A percentile compares a stretch with the other conserved stretches of the same genome.
Evolutionary conservation across 2,797 vertebrate genomes (phyloP).

Genomic region (Periparus ater): DNA sequence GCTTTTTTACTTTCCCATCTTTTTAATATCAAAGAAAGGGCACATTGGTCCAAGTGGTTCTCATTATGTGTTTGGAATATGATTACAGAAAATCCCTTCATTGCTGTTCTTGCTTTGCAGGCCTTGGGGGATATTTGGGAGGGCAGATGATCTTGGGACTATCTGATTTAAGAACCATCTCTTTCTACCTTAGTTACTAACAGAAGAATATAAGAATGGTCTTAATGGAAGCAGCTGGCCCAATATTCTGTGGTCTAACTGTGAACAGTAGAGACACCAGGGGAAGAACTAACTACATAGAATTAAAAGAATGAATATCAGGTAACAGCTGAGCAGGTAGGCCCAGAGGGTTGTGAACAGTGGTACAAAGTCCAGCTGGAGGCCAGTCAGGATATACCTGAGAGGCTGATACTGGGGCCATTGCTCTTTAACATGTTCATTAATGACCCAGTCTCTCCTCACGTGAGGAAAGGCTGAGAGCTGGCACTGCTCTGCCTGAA

Average conservation of each 20-base stretch:
- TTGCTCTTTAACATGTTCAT: fast-evolving
- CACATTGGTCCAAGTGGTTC: not conserved
- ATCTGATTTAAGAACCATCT: not conserved
- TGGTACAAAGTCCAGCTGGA: not conserved
- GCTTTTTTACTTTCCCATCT: not conserved
- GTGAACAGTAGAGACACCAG: not conserved
- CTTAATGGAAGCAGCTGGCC: not conserved
- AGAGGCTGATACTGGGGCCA: not conserved
- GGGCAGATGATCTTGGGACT: not conserved
- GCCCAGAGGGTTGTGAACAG: not conserved
- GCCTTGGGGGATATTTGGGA: not conserved
- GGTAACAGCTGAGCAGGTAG: not conserved
- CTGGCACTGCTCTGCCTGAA: not conserved
- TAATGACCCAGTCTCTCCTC: not conserved
- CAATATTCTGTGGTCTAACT: not conserved
- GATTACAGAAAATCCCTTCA: not conserved
- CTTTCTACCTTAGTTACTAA: not conserved
- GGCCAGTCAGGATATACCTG: not conserved
- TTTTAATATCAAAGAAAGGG: not conserved
- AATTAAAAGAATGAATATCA: not conserved
- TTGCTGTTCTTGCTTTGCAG: not conserved
- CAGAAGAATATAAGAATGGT: not conserved
- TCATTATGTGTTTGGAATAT: not conserved
- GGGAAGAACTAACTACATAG: not conserved
- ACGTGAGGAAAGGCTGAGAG: not conserved